Evolutionary conservation across 2,888 invertebrate genomes (phyloP), one percentile per base, ranked within the genome.

Genomic region (Ochropleura leucogaster): DNA sequence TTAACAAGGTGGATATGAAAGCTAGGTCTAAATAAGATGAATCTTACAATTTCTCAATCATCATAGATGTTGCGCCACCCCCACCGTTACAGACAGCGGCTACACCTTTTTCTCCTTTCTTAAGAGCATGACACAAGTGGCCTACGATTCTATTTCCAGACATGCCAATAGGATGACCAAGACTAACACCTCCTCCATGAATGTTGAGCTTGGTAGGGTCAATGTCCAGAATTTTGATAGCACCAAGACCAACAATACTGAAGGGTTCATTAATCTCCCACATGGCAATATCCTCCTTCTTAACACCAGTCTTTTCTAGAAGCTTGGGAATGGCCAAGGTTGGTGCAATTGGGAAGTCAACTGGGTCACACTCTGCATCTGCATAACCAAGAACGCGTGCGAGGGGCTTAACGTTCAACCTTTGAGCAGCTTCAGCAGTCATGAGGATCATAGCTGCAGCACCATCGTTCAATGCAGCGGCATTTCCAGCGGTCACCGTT

Each of bases 191-290:
- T 57, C 99, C 99, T 63, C 99, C 99, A 93, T 99, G 98, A 10
- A 99, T 96, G 93, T 99, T 99, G 6, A 99, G 97, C 94, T 98
- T 99, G 18, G 97, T 91, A 0, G 98, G 98, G 94, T 99, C 99
- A 67, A 99, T 94, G 68, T 98, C 98, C 82, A 99, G 93, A 88
- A 98, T 95, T 93, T 98, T 98, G 88, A 98, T 98, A 94, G 99
- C 99, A 12, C 99, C 99, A 72, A 99, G 95, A 71, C 98, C 99
- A 9, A 99, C 99, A 51, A 98, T 98, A 91, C 99, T 99, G 95
- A 99, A 99, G 0, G 99, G 99, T 96, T 99, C 99, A 93, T 99
- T 99, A 70, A 99, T 98, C 96, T 99, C 99, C 99, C 99, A 99
- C 92, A 99, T 95, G 60, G 98, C 97, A 71, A 99, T 97, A 91